These are phyloP conservation scores for Thinocorus orbignyianus DNA, from an alignment of 2,113 vertebrate genomes.

Conservation along the genomic window DNA sequence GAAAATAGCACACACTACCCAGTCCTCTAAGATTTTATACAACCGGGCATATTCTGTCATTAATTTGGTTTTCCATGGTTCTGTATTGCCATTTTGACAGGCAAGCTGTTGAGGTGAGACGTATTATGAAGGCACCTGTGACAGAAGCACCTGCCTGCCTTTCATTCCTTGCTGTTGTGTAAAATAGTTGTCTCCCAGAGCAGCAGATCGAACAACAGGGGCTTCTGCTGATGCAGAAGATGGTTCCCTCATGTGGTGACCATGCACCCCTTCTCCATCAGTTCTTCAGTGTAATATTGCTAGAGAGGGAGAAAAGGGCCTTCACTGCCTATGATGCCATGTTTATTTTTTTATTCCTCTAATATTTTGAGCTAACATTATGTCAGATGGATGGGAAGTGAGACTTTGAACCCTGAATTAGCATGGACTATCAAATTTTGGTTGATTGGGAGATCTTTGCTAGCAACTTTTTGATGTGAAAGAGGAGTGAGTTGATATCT, in stretches of 20 bases:
- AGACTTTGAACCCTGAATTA: neutral
- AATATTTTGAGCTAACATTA: neutral
- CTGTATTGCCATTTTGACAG: neutral
- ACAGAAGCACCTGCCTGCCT: neutral
- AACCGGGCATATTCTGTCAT: neutral
- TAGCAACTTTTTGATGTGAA: neutral
- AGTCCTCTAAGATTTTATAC: neutral
- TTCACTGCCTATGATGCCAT: neutral
- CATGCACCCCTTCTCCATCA: neutral
- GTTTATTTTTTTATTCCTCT: neutral
- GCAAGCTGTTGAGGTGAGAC: neutral
- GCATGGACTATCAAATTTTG: neutral
- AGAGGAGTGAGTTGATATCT: neutral
- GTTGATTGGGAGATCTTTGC: neutral
- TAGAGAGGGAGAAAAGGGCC: neutral
- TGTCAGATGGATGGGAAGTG: neutral
- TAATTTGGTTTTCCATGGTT: neutral
- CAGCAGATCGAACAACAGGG: neutral
- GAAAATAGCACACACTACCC: neutral
- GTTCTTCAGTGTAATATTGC: neutral
- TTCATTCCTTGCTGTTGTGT: neutral
- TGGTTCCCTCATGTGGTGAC: fast-evolving
- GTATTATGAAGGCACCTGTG: neutral
- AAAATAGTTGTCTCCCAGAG: neutral
- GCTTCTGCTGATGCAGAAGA: neutral